These are phyloP conservation scores for Gymnocephalus cernua DNA, from an alignment of 2,113 vertebrate species.

Conservation along the genomic window DNA sequence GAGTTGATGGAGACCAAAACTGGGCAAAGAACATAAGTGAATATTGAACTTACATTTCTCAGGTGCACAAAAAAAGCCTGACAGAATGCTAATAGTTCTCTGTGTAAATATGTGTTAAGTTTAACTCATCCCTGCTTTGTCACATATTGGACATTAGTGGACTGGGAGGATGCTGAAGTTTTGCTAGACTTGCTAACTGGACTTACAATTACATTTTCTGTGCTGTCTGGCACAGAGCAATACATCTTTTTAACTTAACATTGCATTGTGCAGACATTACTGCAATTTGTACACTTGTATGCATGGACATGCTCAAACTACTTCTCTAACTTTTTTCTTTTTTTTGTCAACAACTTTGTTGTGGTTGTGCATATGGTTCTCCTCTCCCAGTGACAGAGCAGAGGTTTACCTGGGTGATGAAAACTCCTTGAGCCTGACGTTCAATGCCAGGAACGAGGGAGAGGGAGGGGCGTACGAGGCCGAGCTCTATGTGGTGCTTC, in stretches of 20 bases:
- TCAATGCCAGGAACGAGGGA: slow-evolving; percentile 87
- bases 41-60: too few species aligned
- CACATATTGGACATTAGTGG: background rate
- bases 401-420: slow-evolving; percentile 87
- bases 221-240: background rate
- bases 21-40: too few species aligned
- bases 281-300: background rate
- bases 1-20: background rate
- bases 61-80: too few species aligned
- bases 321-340: background rate
- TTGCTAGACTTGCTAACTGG: too few species aligned
- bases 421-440: slow-evolving; percentile 85
- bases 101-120: too few species aligned
- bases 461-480: slow-evolving; percentile 91
- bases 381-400: slow-evolving; percentile 80
- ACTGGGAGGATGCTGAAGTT: background rate
- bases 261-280: too few species aligned
- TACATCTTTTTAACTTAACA: background rate
- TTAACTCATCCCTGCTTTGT: too few species aligned
- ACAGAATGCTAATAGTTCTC: too few species aligned
- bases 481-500: slow-evolving; percentile 86
- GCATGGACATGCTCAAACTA: background rate
- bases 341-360: background rate
- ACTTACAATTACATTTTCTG: background rate
- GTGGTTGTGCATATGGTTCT: background rate